Evolutionary conservation across 2,113 vertebrate species (phyloP), one percentile per base, ranked within the genome.

Genomic region (Struthidea cinerea): DNA sequence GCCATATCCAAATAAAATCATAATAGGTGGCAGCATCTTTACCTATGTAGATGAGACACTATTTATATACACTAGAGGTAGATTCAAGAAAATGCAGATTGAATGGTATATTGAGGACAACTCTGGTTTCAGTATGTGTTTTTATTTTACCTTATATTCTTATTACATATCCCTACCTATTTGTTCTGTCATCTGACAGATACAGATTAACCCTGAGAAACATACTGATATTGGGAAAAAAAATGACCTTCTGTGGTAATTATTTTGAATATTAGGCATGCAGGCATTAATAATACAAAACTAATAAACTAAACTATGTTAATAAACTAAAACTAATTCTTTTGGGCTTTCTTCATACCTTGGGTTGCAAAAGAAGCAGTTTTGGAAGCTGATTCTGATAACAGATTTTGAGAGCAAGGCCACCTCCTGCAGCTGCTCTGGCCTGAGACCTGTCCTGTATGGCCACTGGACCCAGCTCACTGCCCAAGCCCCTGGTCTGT

Each of bases 361-460:
- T 70, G 13, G 50, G 10, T 20, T 52, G 32, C 12, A 57, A 63
- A 84, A 46, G 6, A 77, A 73, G 9, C 6, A 30, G 18, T 76
- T 87, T 53, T 57, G 30, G 32, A 53, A 84, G 28, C 6, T 57
- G 27, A n/a, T 61, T 85, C 27, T 50, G 5, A 17, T 22, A 61
- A 27, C 4, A 71, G 14, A 49, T 61, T 10, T 39, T 81, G 53
- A 68, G 13, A 55, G 28, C 4, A 10, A 4, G 12, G 10, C 14
- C 4, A 5, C 3, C 0, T 44, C 13, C 32, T 73, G 9, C 33
- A 9, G 7, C 15, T 3, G 2, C 16, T 55, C 22, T 52, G 37
- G 27, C 11, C 63, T 7, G 2, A 44, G 46, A 33, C 1, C 7
- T 12, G 22, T 37, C 8, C 28, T 44, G 19, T 9, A 28, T 5